Conservation (phyloP, 2,113 vertebrate genomes). For the Platichthys flesus region DNA sequence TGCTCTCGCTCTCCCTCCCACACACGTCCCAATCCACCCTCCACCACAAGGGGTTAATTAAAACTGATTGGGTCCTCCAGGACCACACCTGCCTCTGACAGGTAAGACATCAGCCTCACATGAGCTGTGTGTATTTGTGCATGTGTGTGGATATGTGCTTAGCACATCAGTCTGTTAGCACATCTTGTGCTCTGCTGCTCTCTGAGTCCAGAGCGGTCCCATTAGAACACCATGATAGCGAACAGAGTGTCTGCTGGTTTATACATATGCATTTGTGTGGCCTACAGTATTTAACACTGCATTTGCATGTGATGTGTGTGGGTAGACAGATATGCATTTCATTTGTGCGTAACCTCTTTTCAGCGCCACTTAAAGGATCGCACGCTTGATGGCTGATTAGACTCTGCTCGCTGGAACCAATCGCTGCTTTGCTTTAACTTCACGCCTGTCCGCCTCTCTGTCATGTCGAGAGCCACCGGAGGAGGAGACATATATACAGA, state of each 20-base stretch:
- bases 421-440: slow-evolving; percentile 63
- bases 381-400: slow-evolving; percentile 69
- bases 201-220: slow-evolving; percentile 36
- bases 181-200: slow-evolving; percentile 64
- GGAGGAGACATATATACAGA: slow-evolving; percentile 28
- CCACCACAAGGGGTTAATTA: slow-evolving; percentile 84
- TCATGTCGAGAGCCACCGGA: slow-evolving; percentile 52
- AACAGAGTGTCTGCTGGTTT: background rate
- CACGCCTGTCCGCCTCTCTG: slow-evolving; percentile 65
- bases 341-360: slow-evolving; percentile 45
- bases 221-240: slow-evolving; percentile 30
- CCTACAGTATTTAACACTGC: slow-evolving; percentile 27
- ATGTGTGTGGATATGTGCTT: slow-evolving; percentile 61
- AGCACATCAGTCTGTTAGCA: slow-evolving; percentile 58
- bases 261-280: slow-evolving; percentile 32
- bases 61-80: slow-evolving; percentile 84
- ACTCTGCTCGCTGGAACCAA: slow-evolving; percentile 70
- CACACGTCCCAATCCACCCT: slow-evolving; percentile 40
- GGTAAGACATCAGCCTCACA: slow-evolving; percentile 71
- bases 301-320: slow-evolving; percentile 62
- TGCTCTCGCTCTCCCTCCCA: slow-evolving; percentile 6
- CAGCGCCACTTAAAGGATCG: slow-evolving; percentile 63
- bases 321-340: slow-evolving; percentile 46
- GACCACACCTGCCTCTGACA: slow-evolving; percentile 84
- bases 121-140: slow-evolving; percentile 50